Base-by-base conservation (phyloP, 2,888 invertebrate species). In the Acleris emargana region DNA sequence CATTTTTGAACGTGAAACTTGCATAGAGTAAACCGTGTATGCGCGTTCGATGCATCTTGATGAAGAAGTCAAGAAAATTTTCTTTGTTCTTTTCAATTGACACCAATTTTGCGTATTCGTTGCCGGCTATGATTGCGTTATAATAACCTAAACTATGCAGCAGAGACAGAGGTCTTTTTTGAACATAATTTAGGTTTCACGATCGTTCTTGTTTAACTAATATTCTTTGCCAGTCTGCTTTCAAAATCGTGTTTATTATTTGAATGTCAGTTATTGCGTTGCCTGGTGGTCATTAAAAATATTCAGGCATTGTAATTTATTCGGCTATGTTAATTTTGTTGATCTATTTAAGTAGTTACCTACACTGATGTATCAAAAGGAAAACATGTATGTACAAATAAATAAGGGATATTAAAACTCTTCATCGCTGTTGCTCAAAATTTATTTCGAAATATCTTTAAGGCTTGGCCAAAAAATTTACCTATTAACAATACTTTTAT, bases 341-440 rank as follows among this genome's bases (percentile, higher is more conserved):
- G 60, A 61, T 64, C 61, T 61, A 54, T 25, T 64, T 62, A 58
- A 64, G 64, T 64, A 68, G 64, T 67, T 61, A 67, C 38, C 38
- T 38, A 38, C 53, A 66, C 42, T 38, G 67, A 69, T 68, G 69
- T 68, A 69, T 68, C 68, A 66, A 61, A 69, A 61, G 53, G 50
- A 54, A 67, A 67, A 68, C 58, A 59, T 58, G 45, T 64, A 67
- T 68, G 68, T 68, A 70, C 68, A 70, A 67, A 67, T 67, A 64
- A 67, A 69, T 64, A 64, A 67, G 69, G 67, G 67, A 67, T 67
- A 61, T 67, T 58, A 67, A 70, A 69, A 68, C 47, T 60, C 61
- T 67, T 67, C 58, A 50, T 43, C 22, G 50, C 55, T 22, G 66
- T 70, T 64, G 68, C 62, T 55, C 17, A 55, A 60, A 60, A 67